A percentile compares a stretch with the other conserved stretches of the same genome.
These are phyloP conservation scores for Osedax fenrisi DNA, from an alignment of 2,888 invertebrate species.

Conservation along the genomic window DNA sequence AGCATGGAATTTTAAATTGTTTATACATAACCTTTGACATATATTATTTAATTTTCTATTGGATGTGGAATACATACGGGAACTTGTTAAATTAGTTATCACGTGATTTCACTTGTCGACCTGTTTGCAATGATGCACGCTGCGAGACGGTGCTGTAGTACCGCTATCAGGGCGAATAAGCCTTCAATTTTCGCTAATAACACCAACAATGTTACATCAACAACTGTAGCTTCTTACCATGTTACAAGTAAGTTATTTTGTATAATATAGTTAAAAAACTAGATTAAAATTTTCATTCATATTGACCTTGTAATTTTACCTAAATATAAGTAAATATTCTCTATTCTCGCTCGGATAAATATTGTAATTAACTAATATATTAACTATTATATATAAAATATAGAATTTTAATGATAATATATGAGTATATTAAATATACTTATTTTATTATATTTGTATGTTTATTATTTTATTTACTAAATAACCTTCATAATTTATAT, in stretches of 20 bases:
- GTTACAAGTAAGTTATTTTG: conserved; percentile 53
- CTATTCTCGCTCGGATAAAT: too few relatives aligned
- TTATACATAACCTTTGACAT: background rate
- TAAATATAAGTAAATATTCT: background rate
- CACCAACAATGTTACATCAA: conserved; percentile 51
- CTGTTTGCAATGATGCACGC: conserved; percentile 56
- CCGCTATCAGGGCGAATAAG: conserved; percentile 56
- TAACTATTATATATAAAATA: too few relatives aligned
- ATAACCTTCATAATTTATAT: too few relatives aligned
- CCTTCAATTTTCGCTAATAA: conserved; percentile 51
- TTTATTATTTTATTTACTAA: too few relatives aligned
- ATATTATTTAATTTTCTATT: background rate
- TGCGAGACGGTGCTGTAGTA: conserved; percentile 55
- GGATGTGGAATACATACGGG: conserved; percentile 16
- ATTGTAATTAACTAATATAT: too few relatives aligned
- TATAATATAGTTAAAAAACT: background rate
- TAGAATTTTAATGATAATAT: too few relatives aligned
- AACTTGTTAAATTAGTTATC: conserved; percentile 7
- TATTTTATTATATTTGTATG: too few relatives aligned
- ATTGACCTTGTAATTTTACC: background rate
- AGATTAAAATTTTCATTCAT: background rate
- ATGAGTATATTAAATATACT: too few relatives aligned
- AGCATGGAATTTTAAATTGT: background rate
- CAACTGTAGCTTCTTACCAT: conserved; percentile 51
- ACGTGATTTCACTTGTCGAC: conserved; percentile 30